Evolutionary conservation across 2,113 vertebrate genomes (phyloP), one percentile per base, ranked within the genome.

Genomic region (Pygoscelis antarcticus): DNA sequence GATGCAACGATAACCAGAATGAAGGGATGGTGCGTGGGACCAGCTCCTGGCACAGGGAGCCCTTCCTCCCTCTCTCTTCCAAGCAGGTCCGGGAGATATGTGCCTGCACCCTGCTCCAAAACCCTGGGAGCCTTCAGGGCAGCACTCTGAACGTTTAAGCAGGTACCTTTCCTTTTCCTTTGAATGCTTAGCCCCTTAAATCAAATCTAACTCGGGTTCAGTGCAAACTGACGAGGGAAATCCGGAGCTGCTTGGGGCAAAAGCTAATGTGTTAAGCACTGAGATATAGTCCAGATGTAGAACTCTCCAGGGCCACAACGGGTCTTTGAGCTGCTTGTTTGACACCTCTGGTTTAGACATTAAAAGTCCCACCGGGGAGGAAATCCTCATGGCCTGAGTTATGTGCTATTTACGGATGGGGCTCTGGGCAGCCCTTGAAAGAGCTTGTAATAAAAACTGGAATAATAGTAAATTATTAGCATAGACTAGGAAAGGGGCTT

Each of bases 331-430:
- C 90, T 87, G 93, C 97, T 66, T 7, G 42, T 93, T 96, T 87
- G 90, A 93, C 97, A 96, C 97, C 96, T 97, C 96, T 97, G 96
- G 85, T 97, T 94, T 96, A 79, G 13, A 78, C 95, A 97, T 97
- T 87, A 93, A 66, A 80, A 42, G 32, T 87, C 96, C 90, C 97
- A 60, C 82, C 14, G 47, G 95, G 88, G 90, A 97, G 97, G 95
- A 97, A 97, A 97, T 95, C 92, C 96, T 96, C 90, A 80, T 20
- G 90, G 96, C 89, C 87, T n/a, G 95, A 90, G 90, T 65, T 88
- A 65, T 74, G 96, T 16, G 92, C 75, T 65, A 51, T 86, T 95
- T 83, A 93, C 62, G 90, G 81, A 95, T 86, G 78, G 93, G 81
- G 93, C 88, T 89, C 90, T 90, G 95, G 93, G 94, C 92, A 96